A percentile compares a stretch with the other conserved stretches of the same genome.
These are phyloP conservation scores for Meteorus sp. DNA, from an alignment of 1,140 invertebrate species.

Conservation along the genomic window DNA sequence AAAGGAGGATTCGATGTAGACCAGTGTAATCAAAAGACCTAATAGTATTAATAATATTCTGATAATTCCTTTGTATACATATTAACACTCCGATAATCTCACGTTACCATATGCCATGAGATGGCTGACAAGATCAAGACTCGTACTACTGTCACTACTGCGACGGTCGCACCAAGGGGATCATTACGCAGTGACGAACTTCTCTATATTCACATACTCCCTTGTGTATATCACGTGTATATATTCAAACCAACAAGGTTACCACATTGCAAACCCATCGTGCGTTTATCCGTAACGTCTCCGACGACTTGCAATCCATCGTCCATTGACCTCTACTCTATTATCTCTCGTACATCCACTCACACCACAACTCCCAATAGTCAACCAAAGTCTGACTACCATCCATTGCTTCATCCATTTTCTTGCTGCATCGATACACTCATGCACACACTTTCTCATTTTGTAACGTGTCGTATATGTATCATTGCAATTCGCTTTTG, in stretches of 20 bases:
- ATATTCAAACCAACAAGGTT: no score
- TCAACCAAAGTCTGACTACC: neutral
- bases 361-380: neutral
- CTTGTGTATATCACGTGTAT: no score
- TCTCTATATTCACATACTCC: constrained; percentile 7
- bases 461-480: constrained; percentile 7
- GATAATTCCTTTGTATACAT: no score
- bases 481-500: constrained; percentile 34
- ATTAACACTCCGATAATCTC: no score
- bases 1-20: no score
- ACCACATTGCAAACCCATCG: no score
- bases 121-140: constrained; percentile 6
- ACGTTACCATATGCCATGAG: neutral
- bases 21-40: no score
- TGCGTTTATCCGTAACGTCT: no score
- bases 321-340: constrained; percentile 51
- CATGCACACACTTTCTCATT: neutral
- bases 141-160: neutral
- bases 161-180: no score
- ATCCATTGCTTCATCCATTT: constrained; percentile 27
- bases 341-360: constrained; percentile 38
- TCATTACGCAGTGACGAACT: no score
- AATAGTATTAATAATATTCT: no score
- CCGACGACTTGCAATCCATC: constrained; percentile 51
- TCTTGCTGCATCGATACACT: constrained; percentile 13